Evolutionary conservation across 2,888 invertebrate genomes (phyloP).

Genomic region (Phaedon cochleariae): DNA sequence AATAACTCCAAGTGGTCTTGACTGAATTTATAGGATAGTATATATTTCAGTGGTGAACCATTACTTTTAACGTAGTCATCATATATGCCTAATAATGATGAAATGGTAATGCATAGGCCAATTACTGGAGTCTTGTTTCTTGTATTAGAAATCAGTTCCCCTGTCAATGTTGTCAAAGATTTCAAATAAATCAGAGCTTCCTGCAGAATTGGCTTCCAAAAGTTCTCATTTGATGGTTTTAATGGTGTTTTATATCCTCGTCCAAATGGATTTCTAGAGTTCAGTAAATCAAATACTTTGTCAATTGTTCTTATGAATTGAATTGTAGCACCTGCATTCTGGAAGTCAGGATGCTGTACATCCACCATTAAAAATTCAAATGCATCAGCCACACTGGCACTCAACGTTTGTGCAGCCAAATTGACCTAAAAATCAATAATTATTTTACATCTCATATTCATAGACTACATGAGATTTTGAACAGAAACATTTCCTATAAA

Average conservation of each 20-base stretch:
- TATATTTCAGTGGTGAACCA: neutral
- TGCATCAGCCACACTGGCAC: conserved; percentile 35
- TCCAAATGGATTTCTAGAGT: conserved; percentile 29
- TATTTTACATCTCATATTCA: conserved; percentile 28
- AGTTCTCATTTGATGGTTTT: conserved; percentile 16
- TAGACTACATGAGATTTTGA: conserved; percentile 14
- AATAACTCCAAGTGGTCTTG: conserved; percentile 16
- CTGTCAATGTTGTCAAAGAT: neutral
- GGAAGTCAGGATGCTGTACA: conserved; percentile 24
- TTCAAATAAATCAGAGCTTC: conserved; percentile 18
- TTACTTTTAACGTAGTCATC: neutral
- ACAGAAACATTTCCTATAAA: no score
- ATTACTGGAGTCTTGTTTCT: conserved; percentile 6
- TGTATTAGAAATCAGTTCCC: neutral
- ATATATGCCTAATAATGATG: conserved; percentile 10
- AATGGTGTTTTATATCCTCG: conserved; percentile 8
- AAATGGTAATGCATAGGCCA: conserved; percentile 6
- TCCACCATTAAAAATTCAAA: conserved; percentile 30
- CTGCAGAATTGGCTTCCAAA: conserved; percentile 20
- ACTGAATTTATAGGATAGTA: conserved; percentile 13
- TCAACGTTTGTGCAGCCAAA: conserved; percentile 36
- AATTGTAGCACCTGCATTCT: conserved; percentile 23
- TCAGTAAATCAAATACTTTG: conserved; percentile 28
- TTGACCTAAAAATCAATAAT: conserved; percentile 27
- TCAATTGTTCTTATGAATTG: conserved; percentile 30